A percentile compares a stretch with the other conserved stretches of the same genome.
phyloP scores from a whole-genome alignment of 2,797 vertebrate species.

The Falco rusticolus region DNA sequence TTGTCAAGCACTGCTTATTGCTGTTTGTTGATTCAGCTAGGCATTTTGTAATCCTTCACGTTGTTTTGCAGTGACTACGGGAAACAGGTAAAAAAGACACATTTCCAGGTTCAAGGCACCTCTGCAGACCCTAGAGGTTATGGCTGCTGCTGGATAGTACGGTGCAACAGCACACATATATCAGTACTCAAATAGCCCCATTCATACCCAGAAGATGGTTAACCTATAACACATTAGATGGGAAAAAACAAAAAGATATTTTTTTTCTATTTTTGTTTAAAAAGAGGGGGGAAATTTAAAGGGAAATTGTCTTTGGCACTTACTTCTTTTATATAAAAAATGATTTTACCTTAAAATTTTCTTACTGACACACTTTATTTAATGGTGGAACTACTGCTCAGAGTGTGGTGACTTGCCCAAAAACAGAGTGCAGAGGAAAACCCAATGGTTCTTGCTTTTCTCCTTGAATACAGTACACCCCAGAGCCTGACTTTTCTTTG shows the following conservation, averaged over 20 bases:
- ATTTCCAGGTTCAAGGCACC: not conserved
- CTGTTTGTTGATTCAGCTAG: not conserved
- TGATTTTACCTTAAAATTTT: not conserved
- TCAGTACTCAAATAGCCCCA: too few relatives aligned
- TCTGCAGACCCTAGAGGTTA: not conserved
- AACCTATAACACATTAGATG: not conserved
- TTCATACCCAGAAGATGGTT: not conserved
- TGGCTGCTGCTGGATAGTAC: not conserved
- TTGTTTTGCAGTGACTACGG: not conserved
- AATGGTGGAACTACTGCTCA: not conserved
- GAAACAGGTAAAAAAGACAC: not conserved
- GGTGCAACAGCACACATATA: not conserved
- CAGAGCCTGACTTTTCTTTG: not conserved
- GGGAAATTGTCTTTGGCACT: not conserved
- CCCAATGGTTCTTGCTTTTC: not conserved
- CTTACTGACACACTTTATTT: not conserved
- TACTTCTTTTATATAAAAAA: not conserved
- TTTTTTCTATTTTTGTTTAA: not conserved
- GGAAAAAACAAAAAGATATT: fast-evolving
- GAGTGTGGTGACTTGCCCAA: not conserved
- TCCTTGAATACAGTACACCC: not conserved
- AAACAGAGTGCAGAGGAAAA: not conserved
- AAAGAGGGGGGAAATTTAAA: not conserved
- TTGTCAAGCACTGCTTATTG: not conserved
- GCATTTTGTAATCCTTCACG: not conserved